These are phyloP conservation scores for Aporophyla nigra DNA, from an alignment of 2,888 invertebrate genomes.

Conservation along the genomic window DNA sequence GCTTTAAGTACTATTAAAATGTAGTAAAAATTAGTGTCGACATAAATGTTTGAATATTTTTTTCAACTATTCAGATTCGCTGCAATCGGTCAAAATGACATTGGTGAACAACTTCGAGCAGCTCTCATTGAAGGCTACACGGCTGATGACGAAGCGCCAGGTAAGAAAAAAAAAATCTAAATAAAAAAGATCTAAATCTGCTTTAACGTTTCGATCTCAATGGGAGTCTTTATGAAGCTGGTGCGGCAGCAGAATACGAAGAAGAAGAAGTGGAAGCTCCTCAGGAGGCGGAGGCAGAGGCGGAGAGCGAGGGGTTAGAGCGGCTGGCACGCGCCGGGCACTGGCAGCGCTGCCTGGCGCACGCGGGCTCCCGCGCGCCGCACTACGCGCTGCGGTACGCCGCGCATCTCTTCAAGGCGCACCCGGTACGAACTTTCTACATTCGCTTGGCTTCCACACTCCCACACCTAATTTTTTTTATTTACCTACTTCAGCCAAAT, in stretches of 20 bases:
- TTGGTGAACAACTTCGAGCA: slow-evolving; percentile 85
- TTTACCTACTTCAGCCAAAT: too few relatives aligned
- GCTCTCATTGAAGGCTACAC: slow-evolving; percentile 81
- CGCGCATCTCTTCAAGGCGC: slow-evolving; percentile 83
- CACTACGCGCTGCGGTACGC: slow-evolving; percentile 86
- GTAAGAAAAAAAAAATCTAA: slow-evolving; percentile 60
- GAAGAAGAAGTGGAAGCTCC: slow-evolving; percentile 67
- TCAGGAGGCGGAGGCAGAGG: slow-evolving; percentile 63
- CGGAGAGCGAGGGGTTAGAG: slow-evolving; percentile 79
- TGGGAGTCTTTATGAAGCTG: slow-evolving; percentile 41
- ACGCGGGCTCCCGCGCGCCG: slow-evolving; percentile 81
- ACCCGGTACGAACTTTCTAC: slow-evolving; percentile 72
- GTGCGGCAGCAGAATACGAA: slow-evolving; percentile 74
- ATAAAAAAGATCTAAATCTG: neutral
- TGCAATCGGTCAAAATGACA: slow-evolving; percentile 87
- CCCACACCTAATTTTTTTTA: too few relatives aligned
- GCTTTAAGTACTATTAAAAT: neutral
- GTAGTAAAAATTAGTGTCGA: neutral
- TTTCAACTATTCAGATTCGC: slow-evolving; percentile 80
- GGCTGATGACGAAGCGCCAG: slow-evolving; percentile 77
- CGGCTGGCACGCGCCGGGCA: slow-evolving; percentile 86
- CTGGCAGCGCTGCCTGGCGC: slow-evolving; percentile 87
- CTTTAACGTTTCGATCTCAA: neutral
- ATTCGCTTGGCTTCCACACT: neutral
- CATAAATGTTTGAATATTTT: neutral